Conservation (phyloP, 2,113 vertebrate genomes). For the Rhinoptilus africanus region DNA sequence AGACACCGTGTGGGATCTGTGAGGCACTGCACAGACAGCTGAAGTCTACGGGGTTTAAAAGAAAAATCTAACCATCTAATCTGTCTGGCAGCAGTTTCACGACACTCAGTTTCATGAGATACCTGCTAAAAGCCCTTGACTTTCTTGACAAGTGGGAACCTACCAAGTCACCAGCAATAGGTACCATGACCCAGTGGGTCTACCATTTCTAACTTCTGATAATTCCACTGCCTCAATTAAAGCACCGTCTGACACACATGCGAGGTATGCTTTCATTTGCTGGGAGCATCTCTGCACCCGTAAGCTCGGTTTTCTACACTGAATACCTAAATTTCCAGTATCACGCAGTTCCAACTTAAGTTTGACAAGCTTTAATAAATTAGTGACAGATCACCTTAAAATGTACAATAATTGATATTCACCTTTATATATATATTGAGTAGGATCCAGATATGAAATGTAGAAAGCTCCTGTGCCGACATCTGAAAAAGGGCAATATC, state of each 20-base stretch:
- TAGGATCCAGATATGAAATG: not conserved
- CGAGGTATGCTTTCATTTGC: not conserved
- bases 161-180: not conserved
- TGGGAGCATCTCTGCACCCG: not conserved
- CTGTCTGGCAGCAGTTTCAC: not conserved
- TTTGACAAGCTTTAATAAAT: not conserved
- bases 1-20: not conserved
- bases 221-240: not conserved
- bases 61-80: not conserved
- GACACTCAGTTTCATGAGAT: not conserved
- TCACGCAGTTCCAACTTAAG: not conserved
- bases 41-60: not conserved
- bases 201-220: not conserved
- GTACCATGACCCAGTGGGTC: fast-evolving
- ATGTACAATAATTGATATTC: not conserved
- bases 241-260: not conserved
- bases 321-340: not conserved
- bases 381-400: not conserved
- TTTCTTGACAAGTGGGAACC: not conserved
- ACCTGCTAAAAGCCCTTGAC: not conserved
- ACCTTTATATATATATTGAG: not conserved
- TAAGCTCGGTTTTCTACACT: not conserved
- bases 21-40: not conserved
- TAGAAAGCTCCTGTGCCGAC: not conserved
- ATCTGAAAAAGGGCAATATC: not conserved